Conservation (phyloP, 2,797 vertebrate genomes). For the Pangasius larnaudii region DNA sequence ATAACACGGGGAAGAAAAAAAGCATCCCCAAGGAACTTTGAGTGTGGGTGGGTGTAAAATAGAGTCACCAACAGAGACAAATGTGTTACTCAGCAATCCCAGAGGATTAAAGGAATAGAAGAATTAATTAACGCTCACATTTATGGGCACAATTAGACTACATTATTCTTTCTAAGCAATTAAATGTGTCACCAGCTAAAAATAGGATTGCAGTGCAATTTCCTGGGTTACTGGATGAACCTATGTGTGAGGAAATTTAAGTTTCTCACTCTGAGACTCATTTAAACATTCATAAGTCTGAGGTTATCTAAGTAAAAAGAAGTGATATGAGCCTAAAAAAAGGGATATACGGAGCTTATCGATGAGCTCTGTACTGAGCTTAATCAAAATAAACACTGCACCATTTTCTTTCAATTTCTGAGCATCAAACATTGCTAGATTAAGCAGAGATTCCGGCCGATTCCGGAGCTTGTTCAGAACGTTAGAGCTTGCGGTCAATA, state of each 20-base stretch:
- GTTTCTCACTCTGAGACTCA: not conserved
- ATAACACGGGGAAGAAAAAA: not conserved
- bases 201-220: not conserved
- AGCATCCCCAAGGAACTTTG: not conserved
- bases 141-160: constrained; percentile 20
- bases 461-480: not conserved
- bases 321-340: not conserved
- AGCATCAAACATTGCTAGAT: not conserved
- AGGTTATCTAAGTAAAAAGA: not conserved
- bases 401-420: not conserved
- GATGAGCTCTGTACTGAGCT: not conserved
- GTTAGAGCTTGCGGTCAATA: not conserved
- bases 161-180: constrained; percentile 34
- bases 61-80: not conserved
- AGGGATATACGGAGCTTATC: not conserved
- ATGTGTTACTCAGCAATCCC: constrained; percentile 33
- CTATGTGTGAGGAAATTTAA: not conserved
- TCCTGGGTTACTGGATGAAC: not conserved
- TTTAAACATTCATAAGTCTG: not conserved
- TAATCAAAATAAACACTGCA: not conserved
- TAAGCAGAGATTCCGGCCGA: not conserved
- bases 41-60: constrained; percentile 1
- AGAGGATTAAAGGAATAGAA: constrained; percentile 16
- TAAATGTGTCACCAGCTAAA: constrained; percentile 27
- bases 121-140: constrained; percentile 44